Percentiles rank a stretch among this genome's conserved stretches.
These are phyloP conservation scores for Trochalopteron elliotii DNA, from an alignment of 2,113 vertebrate species.

Conservation along the genomic window DNA sequence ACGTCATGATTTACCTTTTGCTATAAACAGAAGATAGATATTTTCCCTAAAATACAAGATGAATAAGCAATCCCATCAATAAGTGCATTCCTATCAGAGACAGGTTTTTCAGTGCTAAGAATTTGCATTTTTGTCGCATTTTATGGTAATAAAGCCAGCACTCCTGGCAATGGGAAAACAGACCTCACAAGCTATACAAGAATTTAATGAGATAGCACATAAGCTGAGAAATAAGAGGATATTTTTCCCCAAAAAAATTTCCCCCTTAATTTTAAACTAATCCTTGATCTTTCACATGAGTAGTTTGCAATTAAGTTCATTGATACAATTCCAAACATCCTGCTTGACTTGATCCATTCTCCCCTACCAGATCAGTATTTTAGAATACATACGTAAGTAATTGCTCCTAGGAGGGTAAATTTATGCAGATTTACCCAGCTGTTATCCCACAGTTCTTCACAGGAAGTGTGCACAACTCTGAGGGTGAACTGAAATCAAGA, in stretches of 20 bases:
- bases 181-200: background rate
- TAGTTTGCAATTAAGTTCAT: background rate
- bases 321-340: background rate
- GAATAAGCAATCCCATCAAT: background rate
- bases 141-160: background rate
- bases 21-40: background rate
- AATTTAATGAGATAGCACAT: background rate
- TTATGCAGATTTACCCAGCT: background rate
- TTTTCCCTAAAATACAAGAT: background rate
- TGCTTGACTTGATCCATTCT: background rate
- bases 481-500: background rate
- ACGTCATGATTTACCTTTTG: background rate
- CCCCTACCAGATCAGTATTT: background rate
- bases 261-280: background rate
- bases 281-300: background rate
- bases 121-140: background rate
- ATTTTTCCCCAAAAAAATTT: background rate
- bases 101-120: background rate
- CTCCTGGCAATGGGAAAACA: background rate
- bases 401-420: background rate
- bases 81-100: background rate
- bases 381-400: background rate
- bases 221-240: background rate
- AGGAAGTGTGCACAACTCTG: background rate
- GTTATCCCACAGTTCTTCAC: background rate